These are phyloP conservation scores for Danio choprae DNA, from an alignment of 2,797 vertebrate genomes.

Conservation along the genomic window DNA sequence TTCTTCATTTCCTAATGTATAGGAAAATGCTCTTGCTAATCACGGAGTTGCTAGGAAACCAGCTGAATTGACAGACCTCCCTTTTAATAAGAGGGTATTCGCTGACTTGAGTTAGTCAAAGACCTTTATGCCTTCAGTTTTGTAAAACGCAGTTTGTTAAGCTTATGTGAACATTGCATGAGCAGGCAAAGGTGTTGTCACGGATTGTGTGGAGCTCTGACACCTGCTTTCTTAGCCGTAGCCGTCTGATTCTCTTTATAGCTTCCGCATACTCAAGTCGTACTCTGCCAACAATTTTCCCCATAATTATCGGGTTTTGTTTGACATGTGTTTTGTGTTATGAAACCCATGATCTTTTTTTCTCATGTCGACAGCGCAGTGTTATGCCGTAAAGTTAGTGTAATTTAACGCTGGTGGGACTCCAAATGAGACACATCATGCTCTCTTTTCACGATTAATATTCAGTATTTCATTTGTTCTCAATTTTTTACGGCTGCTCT, in stretches of 20 bases:
- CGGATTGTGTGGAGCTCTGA: constrained; percentile 47
- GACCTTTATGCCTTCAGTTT: constrained; percentile 56
- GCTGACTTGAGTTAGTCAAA: constrained; percentile 49
- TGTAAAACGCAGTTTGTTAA: constrained; percentile 55
- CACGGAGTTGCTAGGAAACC: constrained; percentile 39
- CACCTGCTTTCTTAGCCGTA: constrained; percentile 43
- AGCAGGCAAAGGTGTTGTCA: constrained; percentile 9
- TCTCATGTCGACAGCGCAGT: neutral
- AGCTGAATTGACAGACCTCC: constrained; percentile 34
- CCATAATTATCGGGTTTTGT: constrained; percentile 29
- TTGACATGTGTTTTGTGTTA: constrained; percentile 25
- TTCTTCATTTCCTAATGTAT: constrained; percentile 16
- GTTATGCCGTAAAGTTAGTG: neutral
- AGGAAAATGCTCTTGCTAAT: constrained; percentile 15
- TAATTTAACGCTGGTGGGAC: neutral
- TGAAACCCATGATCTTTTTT: constrained; percentile 25
- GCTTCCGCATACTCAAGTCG: constrained; percentile 21
- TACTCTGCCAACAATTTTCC: constrained; percentile 14
- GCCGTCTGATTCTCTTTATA: neutral
- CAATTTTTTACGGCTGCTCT: neutral
- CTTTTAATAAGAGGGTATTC: constrained; percentile 11
- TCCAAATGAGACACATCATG: neutral
- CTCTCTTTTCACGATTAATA: neutral
- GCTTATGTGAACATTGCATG: constrained; percentile 44
- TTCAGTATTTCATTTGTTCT: neutral